Conservation (phyloP, 2,797 vertebrate species). For the Amniataba percoides region DNA sequence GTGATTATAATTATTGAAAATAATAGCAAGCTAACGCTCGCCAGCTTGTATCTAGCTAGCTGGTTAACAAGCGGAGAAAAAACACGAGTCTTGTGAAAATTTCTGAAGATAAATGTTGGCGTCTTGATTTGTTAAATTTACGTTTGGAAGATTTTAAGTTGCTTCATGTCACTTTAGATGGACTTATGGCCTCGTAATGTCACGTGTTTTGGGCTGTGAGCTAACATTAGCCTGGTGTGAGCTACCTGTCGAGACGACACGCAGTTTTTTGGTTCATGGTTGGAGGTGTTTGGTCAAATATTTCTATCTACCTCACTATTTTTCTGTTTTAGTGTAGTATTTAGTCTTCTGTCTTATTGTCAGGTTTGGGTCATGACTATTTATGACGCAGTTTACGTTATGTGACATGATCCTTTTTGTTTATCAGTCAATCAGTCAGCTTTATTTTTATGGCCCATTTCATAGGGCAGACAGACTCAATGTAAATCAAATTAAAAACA, state of each 20-base stretch:
- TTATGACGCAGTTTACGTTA: constrained; percentile 44
- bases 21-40: neutral
- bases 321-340: no score
- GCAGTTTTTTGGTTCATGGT: neutral
- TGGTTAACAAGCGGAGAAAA: neutral
- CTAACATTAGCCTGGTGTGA: neutral
- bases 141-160: accelerated
- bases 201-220: neutral
- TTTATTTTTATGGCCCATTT: no score
- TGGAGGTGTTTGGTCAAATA: no score
- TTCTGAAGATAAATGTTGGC: accelerated
- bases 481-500: no score
- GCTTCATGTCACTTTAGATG: neutral
- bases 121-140: accelerated
- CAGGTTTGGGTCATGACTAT: neutral
- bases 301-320: no score
- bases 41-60: neutral
- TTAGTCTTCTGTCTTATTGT: neutral
- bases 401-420: neutral
- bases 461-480: no score
- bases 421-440: no score
- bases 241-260: neutral
- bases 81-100: neutral
- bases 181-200: neutral
- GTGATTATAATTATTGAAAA: neutral